These are phyloP conservation scores for Saccostrea echinata DNA, from an alignment of 1,140 invertebrate genomes.

Conservation along the genomic window DNA sequence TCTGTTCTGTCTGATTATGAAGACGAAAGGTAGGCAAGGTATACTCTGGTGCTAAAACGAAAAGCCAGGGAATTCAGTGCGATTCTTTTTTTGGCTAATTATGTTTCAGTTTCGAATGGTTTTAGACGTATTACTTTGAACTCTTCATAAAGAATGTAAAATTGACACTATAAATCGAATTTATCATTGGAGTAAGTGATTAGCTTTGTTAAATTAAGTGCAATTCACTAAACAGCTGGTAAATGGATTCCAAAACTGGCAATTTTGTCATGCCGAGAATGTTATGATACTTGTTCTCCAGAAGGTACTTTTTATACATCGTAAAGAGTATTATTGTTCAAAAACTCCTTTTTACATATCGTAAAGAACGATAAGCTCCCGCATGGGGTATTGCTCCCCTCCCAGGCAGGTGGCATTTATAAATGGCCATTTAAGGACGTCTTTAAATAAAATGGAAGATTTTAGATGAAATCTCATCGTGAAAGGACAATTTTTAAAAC, in stretches of 20 bases:
- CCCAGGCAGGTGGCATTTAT: neutral
- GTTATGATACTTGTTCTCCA: too few relatives aligned
- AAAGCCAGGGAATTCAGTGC: neutral
- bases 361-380: neutral
- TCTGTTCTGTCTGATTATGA: constrained; percentile 31
- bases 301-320: neutral
- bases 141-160: neutral
- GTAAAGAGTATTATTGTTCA: neutral
- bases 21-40: constrained; percentile 8
- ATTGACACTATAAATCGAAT: neutral
- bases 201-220: neutral
- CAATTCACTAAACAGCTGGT: neutral
- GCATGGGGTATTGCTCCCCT: neutral
- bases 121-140: neutral
- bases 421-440: neutral
- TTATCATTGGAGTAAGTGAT: neutral
- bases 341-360: neutral
- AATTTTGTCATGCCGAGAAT: neutral
- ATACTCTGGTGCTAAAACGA: neutral
- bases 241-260: neutral
- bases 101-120: too few relatives aligned
- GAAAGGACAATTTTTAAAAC: neutral
- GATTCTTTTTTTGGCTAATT: too few relatives aligned
- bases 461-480: neutral
- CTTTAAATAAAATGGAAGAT: neutral